Base-by-base conservation (phyloP, 2,113 vertebrate species). In the Mellivora capensis region DNA sequence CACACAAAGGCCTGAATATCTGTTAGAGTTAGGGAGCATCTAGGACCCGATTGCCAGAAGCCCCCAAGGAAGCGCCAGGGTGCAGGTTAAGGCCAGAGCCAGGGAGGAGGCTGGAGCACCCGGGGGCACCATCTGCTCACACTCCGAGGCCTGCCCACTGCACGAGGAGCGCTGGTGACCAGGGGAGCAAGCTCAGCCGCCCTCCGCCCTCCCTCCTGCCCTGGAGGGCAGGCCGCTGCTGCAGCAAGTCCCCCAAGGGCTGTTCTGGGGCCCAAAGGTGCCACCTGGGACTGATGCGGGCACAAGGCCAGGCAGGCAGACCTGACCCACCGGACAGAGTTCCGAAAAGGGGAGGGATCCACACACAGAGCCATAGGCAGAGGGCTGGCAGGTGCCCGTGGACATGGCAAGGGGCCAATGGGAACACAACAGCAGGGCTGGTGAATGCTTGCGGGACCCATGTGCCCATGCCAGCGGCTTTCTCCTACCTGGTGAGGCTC, bases 401-500 rank as follows among this genome's bases (percentile, higher is more conserved):
- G 34, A 74, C 64, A 18, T 13, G 67, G 74, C 54, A 62, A 47
- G 42, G 42, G 80, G 59, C 81, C 54, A 39, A 1, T 0, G 21
- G 47, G 17, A 44, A 49, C 52, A 64, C 0, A 10, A 20, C 44
- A 44, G 42, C 61, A 23, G 54, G 69, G 25, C 42, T 6, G 1
- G 27, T 0, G 14, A 18, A 62, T 0, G 7, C 27, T 6, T 2
- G 7, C 4, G 37, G 76, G 59, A 34, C 37, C 54, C 13, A 0
- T 15, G 47, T 23, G 52, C 59, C 39, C 7, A 8, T 20, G 71
- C 44, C 0, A 7, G 20, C 47, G n/a, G 49, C 21, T 14, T 67
- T 27, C 5, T 29, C 54, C 17, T 31, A 21, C 9, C 1, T 0
- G 4, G 37, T 11, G 21, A 27, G 17, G 37, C 42, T 34, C 49